Conservation (phyloP, 2,113 vertebrate species). For the Heterocephalus glaber region DNA sequence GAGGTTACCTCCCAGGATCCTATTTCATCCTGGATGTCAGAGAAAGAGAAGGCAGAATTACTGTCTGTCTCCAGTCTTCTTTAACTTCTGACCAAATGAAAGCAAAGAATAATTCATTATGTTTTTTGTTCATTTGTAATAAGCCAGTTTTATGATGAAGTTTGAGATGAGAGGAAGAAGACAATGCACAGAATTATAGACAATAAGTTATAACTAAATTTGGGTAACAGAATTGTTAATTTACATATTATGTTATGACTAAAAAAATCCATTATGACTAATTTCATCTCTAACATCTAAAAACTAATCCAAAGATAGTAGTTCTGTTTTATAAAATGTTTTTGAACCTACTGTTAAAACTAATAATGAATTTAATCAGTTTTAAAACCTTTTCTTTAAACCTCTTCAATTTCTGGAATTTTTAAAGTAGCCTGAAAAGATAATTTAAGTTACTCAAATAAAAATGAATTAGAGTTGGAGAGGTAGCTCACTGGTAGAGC, state of each 20-base stretch:
- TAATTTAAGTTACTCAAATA: constrained; percentile 7
- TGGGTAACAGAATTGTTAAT: background rate
- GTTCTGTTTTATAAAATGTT: background rate
- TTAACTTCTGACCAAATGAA: background rate
- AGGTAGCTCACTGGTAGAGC: background rate
- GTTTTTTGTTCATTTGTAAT: background rate
- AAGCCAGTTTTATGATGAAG: constrained; percentile 37
- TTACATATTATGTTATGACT: background rate
- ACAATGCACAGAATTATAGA: background rate
- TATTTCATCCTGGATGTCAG: background rate
- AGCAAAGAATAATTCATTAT: background rate
- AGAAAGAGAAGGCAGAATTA: background rate
- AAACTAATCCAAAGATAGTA: background rate
- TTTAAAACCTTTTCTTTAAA: constrained; percentile 43
- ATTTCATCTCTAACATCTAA: background rate
- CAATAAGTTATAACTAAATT: constrained; percentile 18
- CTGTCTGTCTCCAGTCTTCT: background rate
- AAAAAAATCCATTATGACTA: background rate
- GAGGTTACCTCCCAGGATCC: background rate
- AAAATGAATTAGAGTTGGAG: background rate
- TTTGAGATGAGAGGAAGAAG: constrained; percentile 8
- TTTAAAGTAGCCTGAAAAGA: background rate
- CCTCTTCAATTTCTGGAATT: background rate
- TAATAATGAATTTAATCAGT: background rate
- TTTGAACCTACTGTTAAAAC: constrained; percentile 39